Evolutionary conservation across 2,113 vertebrate species (phyloP).

Genomic region (Anguilla japonica): DNA sequence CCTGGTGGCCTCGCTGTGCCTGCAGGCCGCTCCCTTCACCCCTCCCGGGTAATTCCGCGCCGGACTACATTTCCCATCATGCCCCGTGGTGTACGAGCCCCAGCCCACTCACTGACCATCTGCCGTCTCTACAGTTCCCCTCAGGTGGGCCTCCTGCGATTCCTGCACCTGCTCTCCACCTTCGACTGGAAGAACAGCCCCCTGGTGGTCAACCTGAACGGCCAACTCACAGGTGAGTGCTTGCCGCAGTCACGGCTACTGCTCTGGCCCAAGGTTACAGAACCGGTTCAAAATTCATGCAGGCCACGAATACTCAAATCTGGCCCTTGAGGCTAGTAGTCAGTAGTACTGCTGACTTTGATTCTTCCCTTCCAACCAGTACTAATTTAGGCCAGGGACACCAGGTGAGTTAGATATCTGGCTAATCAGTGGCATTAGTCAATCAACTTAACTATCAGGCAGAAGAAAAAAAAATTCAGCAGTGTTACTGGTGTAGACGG

Average conservation of each 20-base stretch:
- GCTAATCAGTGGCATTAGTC: too few relatives aligned
- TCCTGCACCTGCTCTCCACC: constrained; percentile 84
- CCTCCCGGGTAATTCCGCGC: constrained; percentile 78
- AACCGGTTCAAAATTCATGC: neutral
- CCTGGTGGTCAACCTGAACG: constrained; percentile 87
- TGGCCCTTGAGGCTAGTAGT: too few relatives aligned
- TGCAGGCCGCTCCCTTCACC: constrained; percentile 83
- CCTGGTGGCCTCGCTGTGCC: constrained; percentile 84
- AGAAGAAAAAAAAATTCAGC: too few relatives aligned
- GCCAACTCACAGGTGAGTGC: constrained; percentile 80
- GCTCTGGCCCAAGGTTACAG: neutral
- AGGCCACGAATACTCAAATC: too few relatives aligned
- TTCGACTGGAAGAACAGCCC: constrained; percentile 96
- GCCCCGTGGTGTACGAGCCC: neutral
- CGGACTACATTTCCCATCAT: neutral
- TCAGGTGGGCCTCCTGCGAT: constrained; percentile 91
- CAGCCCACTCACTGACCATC: neutral
- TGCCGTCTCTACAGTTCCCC: constrained; percentile 73
- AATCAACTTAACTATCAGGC: too few relatives aligned
- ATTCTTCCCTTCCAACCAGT: too few relatives aligned
- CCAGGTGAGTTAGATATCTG: too few relatives aligned
- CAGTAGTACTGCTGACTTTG: too few relatives aligned
- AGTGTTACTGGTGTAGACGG: too few relatives aligned
- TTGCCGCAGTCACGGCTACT: neutral
- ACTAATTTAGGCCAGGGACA: too few relatives aligned